Conservation (phyloP, 2,888 invertebrate genomes). For the Ophion obscuratus region DNA sequence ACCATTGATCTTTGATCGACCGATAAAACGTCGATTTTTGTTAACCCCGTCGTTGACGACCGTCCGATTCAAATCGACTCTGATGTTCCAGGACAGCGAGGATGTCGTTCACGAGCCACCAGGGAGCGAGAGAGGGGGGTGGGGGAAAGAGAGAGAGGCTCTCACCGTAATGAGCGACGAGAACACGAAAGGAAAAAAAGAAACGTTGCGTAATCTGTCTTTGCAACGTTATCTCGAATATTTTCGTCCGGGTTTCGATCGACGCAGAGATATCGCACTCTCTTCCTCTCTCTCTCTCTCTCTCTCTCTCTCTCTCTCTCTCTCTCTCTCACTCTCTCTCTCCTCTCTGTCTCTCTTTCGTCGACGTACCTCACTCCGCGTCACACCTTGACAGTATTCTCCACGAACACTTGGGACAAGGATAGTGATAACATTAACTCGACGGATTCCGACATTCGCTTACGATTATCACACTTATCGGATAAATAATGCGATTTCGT, state of each 20-base stretch:
- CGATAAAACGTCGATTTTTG: neutral
- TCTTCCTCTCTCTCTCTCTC: conserved; percentile 12
- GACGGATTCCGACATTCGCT: conserved; percentile 3
- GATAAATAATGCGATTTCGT: conserved; percentile 4
- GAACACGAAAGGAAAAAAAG: conserved; percentile 3
- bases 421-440: conserved; percentile 49
- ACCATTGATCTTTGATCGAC: conserved; percentile 37
- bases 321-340: conserved; percentile 17
- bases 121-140: neutral
- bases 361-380: conserved; percentile 14
- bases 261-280: conserved; percentile 47
- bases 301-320: conserved; percentile 11
- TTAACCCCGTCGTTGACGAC: neutral
- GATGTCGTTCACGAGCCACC: neutral
- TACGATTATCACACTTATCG: conserved; percentile 24
- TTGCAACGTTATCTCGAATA: conserved; percentile 62
- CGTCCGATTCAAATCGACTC: neutral
- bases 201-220: conserved; percentile 55
- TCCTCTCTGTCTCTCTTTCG: conserved; percentile 21
- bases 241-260: conserved; percentile 61
- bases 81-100: neutral
- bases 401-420: conserved; percentile 53
- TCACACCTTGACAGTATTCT: conserved; percentile 47
- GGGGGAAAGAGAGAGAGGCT: neutral
- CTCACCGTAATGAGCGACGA: conserved; percentile 7